Conservation (phyloP, 2,888 invertebrate species). For the Galerucella nymphaeae region DNA sequence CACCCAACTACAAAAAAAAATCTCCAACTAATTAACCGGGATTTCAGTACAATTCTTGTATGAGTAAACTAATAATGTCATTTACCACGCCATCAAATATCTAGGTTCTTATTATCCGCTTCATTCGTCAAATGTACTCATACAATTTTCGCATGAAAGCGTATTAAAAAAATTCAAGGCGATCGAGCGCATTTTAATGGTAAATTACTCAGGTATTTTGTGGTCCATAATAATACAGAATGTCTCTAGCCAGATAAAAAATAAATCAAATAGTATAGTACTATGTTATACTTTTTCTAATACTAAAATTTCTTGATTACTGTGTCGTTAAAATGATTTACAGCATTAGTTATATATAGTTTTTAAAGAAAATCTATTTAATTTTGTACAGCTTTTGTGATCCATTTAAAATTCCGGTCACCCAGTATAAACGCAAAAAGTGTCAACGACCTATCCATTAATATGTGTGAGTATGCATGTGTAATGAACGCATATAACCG, state of each 20-base stretch:
- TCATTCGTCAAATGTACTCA: constrained; percentile 16
- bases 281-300: too few relatives aligned
- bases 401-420: not conserved
- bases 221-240: not conserved
- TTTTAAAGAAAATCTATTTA: too few relatives aligned
- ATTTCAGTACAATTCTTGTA: not conserved
- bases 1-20: not conserved
- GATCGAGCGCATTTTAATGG: constrained; percentile 39
- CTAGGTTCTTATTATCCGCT: constrained; percentile 27
- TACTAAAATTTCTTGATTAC: too few relatives aligned
- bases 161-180: constrained; percentile 33
- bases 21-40: not conserved
- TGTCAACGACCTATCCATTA: constrained; percentile 41
- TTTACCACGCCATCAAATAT: constrained; percentile 21
- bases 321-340: too few relatives aligned
- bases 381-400: too few relatives aligned
- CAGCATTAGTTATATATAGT: too few relatives aligned
- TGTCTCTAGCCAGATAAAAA: constrained; percentile 8
- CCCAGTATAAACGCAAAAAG: constrained; percentile 32
- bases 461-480: constrained; percentile 30
- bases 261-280: too few relatives aligned
- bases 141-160: constrained; percentile 30
- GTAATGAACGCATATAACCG: constrained; percentile 49
- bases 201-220: constrained; percentile 20
- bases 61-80: constrained; percentile 11